These are phyloP conservation scores for Tetramorium bicarinatum DNA, from an alignment of 2,888 invertebrate species.

Conservation along the genomic window DNA sequence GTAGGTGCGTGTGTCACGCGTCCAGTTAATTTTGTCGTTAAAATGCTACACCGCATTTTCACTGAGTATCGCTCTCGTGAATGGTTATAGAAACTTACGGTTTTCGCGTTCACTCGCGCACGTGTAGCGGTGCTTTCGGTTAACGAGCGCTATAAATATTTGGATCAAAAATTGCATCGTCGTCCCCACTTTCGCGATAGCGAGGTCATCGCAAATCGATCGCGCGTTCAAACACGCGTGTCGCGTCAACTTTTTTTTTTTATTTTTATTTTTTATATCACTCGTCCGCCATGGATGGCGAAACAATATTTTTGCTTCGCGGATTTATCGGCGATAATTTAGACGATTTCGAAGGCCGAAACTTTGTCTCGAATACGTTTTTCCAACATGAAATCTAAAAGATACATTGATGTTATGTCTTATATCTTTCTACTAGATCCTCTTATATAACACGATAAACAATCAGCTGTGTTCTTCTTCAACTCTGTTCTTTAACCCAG, in stretches of 20 bases:
- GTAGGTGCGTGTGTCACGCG: not conserved
- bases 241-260: not conserved
- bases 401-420: not conserved
- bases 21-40: constrained; percentile 15
- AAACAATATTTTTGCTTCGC: constrained; percentile 12
- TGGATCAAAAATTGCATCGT: constrained; percentile 51
- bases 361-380: not conserved
- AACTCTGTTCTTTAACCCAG: constrained; percentile 4
- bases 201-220: constrained; percentile 59
- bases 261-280: not conserved
- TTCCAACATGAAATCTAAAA: not conserved
- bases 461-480: not conserved
- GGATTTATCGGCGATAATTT: constrained; percentile 1
- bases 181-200: constrained; percentile 29
- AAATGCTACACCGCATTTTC: constrained; percentile 12
- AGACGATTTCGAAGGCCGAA: not conserved
- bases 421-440: not conserved
- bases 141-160: constrained; percentile 47
- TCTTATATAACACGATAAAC: not conserved
- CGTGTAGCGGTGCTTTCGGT: constrained; percentile 39
- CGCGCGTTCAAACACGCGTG: constrained; percentile 24
- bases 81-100: not conserved
- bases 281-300: not conserved
- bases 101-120: constrained; percentile 14
- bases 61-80: not conserved